Evolutionary conservation across 1,140 invertebrate genomes (phyloP), one percentile per base, ranked within the genome.

Genomic region (Lasaia peninsularis): DNA sequence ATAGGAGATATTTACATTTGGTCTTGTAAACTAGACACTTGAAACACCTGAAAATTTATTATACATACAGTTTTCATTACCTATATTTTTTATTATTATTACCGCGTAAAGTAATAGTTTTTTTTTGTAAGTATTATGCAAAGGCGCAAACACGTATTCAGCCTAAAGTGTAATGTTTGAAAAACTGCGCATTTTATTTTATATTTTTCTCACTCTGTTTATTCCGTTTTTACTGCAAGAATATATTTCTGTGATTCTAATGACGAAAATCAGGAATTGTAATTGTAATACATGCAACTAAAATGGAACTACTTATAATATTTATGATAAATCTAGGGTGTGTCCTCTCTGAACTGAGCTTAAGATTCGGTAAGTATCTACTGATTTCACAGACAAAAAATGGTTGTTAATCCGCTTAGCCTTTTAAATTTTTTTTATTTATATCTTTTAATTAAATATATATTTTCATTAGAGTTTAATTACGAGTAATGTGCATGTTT

Each of bases 211-310:
- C 52, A 75, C 80, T 31, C 44, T 86, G 10, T 64, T 85, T 4
- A 80, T 86, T 49, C 83, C 83, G 1, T 84, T 76, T 69, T 67
- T 86, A 21, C 16, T 86, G 5, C 83, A 86, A 71, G 83, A 86
- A 59, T 86, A 85, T 50, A 86, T 86, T 65, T 75, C 83, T 0
- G 72, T 79, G 0, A 83, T 88, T 56, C 52, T 88, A 8, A 69
- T 86, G 16, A 80, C 62, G 34, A 87, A 84, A 76, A 59, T 85
- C 10, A 69, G 68, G n/a, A 69, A 54, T 52, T 80, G 78, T 52
- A 75, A 71, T 14, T 61, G 33, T 21, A 84, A 77, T 50, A 49
- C 56, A 12, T 65, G 61, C 6, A 80, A 78, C 62, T 44, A 56
- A 63, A 67, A 84, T 82, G 78, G 73, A 74, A 14, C 18, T 79